Base-by-base conservation (phyloP, 2,888 invertebrate species). In the Muschampia plurimacula region DNA sequence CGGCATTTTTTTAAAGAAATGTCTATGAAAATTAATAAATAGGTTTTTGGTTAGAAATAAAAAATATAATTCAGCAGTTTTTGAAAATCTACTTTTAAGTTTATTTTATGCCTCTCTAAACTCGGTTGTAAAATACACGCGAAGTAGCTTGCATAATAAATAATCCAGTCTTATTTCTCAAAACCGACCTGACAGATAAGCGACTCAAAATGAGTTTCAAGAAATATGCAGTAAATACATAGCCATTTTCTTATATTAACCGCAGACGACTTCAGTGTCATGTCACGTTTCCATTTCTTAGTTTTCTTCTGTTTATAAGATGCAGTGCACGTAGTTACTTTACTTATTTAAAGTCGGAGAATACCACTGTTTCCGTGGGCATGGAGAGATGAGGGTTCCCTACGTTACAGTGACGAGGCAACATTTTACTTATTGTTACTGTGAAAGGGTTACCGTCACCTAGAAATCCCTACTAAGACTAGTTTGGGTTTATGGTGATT, bases 271-370 rank as follows among this genome's bases (percentile, higher is more conserved):
- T 55, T 15, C n/a, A 49, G 55, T 10, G 55, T 55, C 55, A 13
- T 59, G 49, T 63, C 68, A 60, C 62, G 62, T 60, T 46, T 52
- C 63, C 62, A 41, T 62, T 69, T 3, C 52, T 52, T 13, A 22
- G 60, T 41, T 63, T 62, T 69, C 55, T 62, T 41, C 69, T 63
- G 69, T 69, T 69, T 69, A 52, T 44, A 68, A 68, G 49, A 69
- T 69, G 63, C 69, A 52, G 49, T 69, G 39, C 69, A 69, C 63
- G 69, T 69, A 52, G 15, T 67, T 57, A 28, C 52, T 69, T 69
- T 22, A 22, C 22, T 22, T 22, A 63, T 52, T 69, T 69, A 69
- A 62, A 62, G 69, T 60, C 46, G 68, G 41, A 36, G 39, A 52
- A 32, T 15, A 22, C 63, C 12, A 59, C 13, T 39, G 60, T 62